Evolutionary conservation across 2,888 invertebrate genomes (phyloP).

Genomic region (Heliconius ismenius): DNA sequence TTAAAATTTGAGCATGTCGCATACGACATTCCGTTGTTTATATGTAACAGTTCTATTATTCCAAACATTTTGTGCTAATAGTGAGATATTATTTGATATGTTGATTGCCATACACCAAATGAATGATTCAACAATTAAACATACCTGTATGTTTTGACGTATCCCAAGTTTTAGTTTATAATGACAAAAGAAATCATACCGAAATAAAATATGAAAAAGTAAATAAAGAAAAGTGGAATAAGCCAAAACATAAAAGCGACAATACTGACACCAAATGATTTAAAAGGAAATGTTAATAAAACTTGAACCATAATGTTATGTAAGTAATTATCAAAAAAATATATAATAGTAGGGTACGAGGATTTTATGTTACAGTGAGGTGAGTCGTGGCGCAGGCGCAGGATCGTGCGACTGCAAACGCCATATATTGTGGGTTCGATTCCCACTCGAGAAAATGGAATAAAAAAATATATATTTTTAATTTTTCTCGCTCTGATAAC

Average conservation of each 20-base stretch:
- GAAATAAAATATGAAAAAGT: conserved; percentile 30
- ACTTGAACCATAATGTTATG: neutral
- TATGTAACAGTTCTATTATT: neutral
- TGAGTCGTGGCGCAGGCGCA: too few relatives aligned
- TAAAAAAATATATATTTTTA: too few relatives aligned
- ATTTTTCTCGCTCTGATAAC: too few relatives aligned
- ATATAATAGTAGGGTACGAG: neutral
- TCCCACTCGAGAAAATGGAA: too few relatives aligned
- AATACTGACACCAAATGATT: conserved; percentile 34
- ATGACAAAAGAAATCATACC: conserved; percentile 17
- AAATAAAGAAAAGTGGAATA: conserved; percentile 31
- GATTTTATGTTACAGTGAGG: too few relatives aligned
- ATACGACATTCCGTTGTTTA: neutral
- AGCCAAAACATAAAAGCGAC: conserved; percentile 45
- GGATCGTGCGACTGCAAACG: too few relatives aligned
- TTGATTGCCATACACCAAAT: conserved; percentile 32
- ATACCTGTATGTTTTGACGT: conserved; percentile 48
- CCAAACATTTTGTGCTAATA: neutral
- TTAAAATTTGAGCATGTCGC: neutral
- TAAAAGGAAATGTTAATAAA: neutral
- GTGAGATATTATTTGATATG: conserved; percentile 36
- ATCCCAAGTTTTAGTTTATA: conserved; percentile 36
- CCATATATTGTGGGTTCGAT: too few relatives aligned
- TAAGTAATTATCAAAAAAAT: neutral
- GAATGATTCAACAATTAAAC: conserved; percentile 34